Conservation (phyloP, 2,888 invertebrate species). For the Lepidocyrtoides sp. region DNA sequence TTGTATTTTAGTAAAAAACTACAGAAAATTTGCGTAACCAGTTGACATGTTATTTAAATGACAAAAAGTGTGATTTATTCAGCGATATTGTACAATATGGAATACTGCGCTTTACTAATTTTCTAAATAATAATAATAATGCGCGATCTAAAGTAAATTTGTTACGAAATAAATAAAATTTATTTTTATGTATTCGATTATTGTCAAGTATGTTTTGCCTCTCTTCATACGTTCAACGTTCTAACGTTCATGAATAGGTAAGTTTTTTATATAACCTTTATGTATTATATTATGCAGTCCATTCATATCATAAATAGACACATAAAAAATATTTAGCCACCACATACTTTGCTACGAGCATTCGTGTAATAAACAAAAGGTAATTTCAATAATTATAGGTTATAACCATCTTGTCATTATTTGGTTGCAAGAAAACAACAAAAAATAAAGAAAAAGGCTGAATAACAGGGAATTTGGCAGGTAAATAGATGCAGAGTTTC, state of each 20-base stretch:
- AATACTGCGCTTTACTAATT: no score
- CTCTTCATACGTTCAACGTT: no score
- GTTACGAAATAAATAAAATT: conserved; percentile 23
- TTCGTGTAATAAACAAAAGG: conserved; percentile 16
- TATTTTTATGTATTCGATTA: conserved; percentile 32
- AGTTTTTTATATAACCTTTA: not conserved
- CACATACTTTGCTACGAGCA: not conserved
- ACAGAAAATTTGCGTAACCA: no score
- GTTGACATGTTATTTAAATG: no score
- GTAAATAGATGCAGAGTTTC: conserved; percentile 52
- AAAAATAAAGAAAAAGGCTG: not conserved
- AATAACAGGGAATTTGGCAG: conserved; percentile 1
- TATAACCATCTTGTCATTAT: conserved; percentile 69
- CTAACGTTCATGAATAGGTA: not conserved
- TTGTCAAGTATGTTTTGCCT: not conserved
- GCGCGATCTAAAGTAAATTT: not conserved
- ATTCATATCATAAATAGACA: not conserved
- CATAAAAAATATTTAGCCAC: no score
- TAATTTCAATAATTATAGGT: conserved; percentile 77
- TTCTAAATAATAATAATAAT: no score
- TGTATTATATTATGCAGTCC: not conserved
- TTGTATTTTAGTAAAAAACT: no score
- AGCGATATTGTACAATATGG: no score
- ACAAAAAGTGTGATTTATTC: no score
- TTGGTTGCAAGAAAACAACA: conserved; percentile 1